Base-by-base conservation (phyloP, 2,113 vertebrate species). In the Macquaria ambigua region DNA sequence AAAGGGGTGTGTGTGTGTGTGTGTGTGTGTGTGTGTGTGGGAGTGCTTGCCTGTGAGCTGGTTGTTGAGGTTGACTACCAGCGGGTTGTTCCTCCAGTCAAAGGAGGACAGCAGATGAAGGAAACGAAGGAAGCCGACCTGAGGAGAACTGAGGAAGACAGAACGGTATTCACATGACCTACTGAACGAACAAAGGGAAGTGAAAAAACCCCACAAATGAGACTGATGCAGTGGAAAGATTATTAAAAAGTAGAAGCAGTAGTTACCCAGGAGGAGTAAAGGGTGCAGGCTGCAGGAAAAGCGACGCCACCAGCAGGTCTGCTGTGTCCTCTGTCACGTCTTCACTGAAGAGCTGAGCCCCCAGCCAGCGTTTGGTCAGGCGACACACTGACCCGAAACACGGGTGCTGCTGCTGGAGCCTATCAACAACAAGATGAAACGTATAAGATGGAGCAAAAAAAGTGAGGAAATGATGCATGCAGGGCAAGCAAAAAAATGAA, bases 71-170 rank as follows among this genome's bases (percentile, higher is more conserved):
- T 99, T 98, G 81, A 99, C 94, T 1, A 99, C 91, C 82, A 99
- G 95, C 53, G 98, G 97, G 89, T 88, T 98, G 91, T 98, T 99
- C 90, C 96, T 98, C 98, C 98, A 99, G 93, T 99, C 98, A 85
- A 98, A 99, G 50, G 96, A 96, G n/a, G 96, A 95, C 20, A 99
- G 91, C 90, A 99, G 92, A 86, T 94, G 92, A 53, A 99, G 97
- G 90, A 99, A 98, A 20, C 97, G 97, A 64, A 99, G 96, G 88
- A 99, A 97, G 20, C 97, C 98, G 70, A 97, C 97, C 94, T 99
- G 98, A 7, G 97, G 97, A 87, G 97, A 99, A 75, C 98, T 99
- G 84, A 50, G 78, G 18, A 74, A 64, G 12, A 88, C 20, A 48
- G 77, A 81, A 72, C 28, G 34, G 73, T 3, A 61, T 68, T 80